Conservation (phyloP, 2,888 invertebrate genomes). For the Cerastis leucographa region DNA sequence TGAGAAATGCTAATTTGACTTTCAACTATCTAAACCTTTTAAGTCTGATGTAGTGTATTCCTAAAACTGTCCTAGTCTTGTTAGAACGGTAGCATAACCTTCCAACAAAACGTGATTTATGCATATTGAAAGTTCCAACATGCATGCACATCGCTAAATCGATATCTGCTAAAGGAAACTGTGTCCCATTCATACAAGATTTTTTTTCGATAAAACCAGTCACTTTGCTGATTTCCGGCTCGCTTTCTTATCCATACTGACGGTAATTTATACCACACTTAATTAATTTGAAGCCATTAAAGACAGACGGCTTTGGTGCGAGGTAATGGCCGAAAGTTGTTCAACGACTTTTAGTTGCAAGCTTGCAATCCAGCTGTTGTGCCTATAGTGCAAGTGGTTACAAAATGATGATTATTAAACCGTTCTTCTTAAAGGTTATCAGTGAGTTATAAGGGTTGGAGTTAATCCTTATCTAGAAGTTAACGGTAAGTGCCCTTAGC, state of each 20-base stretch:
- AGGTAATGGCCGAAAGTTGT: slow-evolving; percentile 58
- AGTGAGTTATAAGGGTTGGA: slow-evolving; percentile 12
- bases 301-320: slow-evolving; percentile 24
- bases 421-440: slow-evolving; percentile 44
- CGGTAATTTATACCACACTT: slow-evolving; percentile 41
- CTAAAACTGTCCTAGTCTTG: not conserved
- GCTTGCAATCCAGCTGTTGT: slow-evolving; percentile 30
- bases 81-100: not conserved
- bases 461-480: slow-evolving; percentile 45
- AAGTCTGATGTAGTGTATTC: not conserved
- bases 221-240: slow-evolving; percentile 32
- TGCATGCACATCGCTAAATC: slow-evolving; percentile 9
- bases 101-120: not conserved
- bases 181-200: not conserved
- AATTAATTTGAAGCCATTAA: slow-evolving; percentile 45
- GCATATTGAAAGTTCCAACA: slow-evolving; percentile 5
- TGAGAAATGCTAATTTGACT: not conserved
- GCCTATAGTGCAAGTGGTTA: not conserved
- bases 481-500: slow-evolving; percentile 21
- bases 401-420: not conserved
- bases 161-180: slow-evolving; percentile 15
- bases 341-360: slow-evolving; percentile 45
- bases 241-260: slow-evolving; percentile 39
- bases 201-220: slow-evolving; percentile 30
- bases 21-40: not conserved